Percentiles rank a stretch among this genome's conserved stretches.
These are phyloP conservation scores for Helarctos malayanus DNA, from an alignment of 2,797 vertebrate species.

Conservation along the genomic window DNA sequence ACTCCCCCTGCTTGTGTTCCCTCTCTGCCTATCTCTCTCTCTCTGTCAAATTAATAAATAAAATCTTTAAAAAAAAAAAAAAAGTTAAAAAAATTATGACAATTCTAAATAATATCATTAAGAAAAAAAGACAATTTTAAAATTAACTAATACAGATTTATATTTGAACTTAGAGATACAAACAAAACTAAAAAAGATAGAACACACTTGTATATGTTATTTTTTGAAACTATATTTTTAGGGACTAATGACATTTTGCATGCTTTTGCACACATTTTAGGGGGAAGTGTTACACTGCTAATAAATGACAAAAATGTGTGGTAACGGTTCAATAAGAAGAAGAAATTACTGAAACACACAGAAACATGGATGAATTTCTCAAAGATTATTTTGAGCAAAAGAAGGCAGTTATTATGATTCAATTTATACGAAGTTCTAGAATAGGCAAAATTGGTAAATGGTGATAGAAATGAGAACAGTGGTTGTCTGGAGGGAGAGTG, in stretches of 20 bases:
- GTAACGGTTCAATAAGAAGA: not conserved
- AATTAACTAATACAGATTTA: not conserved
- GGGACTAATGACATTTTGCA: not conserved
- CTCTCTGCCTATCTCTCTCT: too few species aligned
- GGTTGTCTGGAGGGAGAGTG: not conserved
- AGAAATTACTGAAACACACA: not conserved
- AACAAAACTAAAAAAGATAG: not conserved
- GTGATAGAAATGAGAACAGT: conserved; percentile 29
- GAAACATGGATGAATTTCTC: not conserved
- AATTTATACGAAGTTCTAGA: not conserved
- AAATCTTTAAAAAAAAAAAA: too few species aligned
- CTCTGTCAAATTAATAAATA: too few species aligned
- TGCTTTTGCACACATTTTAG: not conserved
- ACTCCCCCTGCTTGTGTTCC: too few species aligned
- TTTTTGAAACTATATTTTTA: not conserved
- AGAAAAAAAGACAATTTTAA: not conserved
- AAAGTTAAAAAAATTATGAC: not conserved
- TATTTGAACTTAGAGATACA: not conserved
- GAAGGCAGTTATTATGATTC: not conserved
- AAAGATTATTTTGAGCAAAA: not conserved
- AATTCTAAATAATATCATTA: not conserved
- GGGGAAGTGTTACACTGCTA: not conserved
- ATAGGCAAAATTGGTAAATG: not conserved
- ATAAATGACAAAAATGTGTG: not conserved
- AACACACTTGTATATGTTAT: not conserved